Evolutionary conservation across 1,140 invertebrate genomes (phyloP).

Genomic region (Apis laboriosa): DNA sequence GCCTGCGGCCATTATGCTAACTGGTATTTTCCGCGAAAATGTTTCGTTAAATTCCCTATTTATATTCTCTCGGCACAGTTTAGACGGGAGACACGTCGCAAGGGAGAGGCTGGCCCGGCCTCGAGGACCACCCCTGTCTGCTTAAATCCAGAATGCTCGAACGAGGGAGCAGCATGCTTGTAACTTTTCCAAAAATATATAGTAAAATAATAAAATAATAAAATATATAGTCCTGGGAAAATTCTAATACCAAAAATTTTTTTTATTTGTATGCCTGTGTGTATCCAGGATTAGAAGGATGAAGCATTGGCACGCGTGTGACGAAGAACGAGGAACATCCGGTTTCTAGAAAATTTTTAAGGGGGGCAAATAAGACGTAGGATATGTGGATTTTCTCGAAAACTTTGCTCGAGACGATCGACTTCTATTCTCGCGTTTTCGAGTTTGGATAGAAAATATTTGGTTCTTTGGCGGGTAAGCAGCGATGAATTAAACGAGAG

Average conservation of each 20-base stretch:
- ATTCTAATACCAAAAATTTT: neutral
- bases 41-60: slow-evolving; percentile 69
- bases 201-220: no score
- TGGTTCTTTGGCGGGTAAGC: neutral
- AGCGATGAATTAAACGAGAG: neutral
- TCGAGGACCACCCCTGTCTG: neutral
- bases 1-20: slow-evolving; percentile 63
- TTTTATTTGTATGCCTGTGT: slow-evolving; percentile 43
- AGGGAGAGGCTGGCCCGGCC: slow-evolving; percentile 1
- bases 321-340: no score
- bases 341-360: no score
- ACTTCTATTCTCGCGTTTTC: neutral
- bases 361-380: neutral
- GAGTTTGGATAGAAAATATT: neutral
- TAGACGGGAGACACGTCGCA: slow-evolving; percentile 29
- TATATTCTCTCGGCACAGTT: slow-evolving; percentile 66
- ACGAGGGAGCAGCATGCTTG: neutral
- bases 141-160: slow-evolving; percentile 28
- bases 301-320: neutral
- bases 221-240: slow-evolving; percentile 7
- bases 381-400: neutral
- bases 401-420: slow-evolving; percentile 8
- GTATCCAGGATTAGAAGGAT: slow-evolving; percentile 30
- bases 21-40: slow-evolving; percentile 49
- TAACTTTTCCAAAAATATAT: slow-evolving; percentile 8